Conservation (phyloP, 2,113 vertebrate species). For the Melanostigma gelatinosum region DNA sequence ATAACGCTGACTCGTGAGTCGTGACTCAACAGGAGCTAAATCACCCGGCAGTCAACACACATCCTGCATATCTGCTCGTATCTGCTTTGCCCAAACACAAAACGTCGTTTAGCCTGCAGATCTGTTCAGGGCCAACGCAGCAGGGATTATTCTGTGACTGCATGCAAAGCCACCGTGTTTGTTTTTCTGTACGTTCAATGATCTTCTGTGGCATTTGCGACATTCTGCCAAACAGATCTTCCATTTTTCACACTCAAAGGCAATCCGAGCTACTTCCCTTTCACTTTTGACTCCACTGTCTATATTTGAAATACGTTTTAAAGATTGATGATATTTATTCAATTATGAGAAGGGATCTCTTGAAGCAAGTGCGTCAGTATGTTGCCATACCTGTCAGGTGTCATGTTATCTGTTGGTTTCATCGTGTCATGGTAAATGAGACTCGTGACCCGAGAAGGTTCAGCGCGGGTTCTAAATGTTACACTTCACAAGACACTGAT, state of each 20-base stretch:
- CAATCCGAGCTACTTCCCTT: too few relatives aligned
- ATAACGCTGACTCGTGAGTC: neutral
- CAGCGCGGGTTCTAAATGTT: neutral
- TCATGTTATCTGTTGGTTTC: too few relatives aligned
- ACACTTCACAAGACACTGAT: neutral
- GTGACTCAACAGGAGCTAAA: conserved; percentile 31
- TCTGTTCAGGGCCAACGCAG: neutral
- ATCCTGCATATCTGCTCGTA: conserved; percentile 22
- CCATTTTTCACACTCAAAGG: neutral
- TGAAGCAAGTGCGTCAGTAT: too few relatives aligned
- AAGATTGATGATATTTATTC: neutral
- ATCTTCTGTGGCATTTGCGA: neutral
- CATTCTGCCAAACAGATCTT: neutral
- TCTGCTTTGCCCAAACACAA: conserved; percentile 3
- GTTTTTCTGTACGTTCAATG: neutral
- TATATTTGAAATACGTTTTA: neutral
- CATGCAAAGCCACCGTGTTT: neutral
- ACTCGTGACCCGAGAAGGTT: neutral
- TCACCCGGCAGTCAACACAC: neutral
- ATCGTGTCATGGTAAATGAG: neutral
- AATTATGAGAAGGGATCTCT: too few relatives aligned
- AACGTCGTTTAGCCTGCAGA: neutral
- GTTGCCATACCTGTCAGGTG: too few relatives aligned
- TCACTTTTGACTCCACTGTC: too few relatives aligned
- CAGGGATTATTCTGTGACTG: neutral